phyloP scores from a whole-genome alignment of 2,888 invertebrate genomes.

The Sarcophaga carnaria region DNA sequence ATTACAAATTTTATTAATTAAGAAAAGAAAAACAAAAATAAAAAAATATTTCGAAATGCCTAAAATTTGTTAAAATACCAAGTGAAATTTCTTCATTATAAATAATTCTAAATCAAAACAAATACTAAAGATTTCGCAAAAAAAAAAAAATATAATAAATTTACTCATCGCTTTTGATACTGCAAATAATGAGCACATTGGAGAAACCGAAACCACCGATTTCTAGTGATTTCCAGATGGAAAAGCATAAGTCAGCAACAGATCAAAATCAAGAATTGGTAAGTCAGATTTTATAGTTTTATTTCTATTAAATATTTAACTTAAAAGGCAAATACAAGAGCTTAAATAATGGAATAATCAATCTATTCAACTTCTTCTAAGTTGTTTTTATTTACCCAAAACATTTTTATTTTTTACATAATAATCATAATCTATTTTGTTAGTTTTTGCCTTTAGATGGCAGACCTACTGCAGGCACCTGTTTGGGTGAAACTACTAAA shows the following conservation, averaged over 20 bases:
- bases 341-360: not conserved
- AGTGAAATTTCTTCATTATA: not conserved
- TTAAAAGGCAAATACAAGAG: not conserved
- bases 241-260: slow-evolving; percentile 41
- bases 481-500: too few species aligned
- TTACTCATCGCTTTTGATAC: not conserved
- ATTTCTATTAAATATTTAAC: not conserved
- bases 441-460: too few species aligned
- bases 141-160: not conserved
- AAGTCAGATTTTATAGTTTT: slow-evolving; percentile 2
- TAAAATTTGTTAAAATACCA: not conserved
- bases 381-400: too few species aligned
- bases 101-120: not conserved
- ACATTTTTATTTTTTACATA: too few species aligned
- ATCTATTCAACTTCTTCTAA: too few species aligned
- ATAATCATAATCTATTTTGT: too few species aligned
- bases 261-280: slow-evolving; percentile 50
- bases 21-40: not conserved
- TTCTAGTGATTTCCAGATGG: slow-evolving; percentile 44
- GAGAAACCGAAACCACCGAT: slow-evolving; percentile 40
- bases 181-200: slow-evolving; percentile 51
- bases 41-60: not conserved
- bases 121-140: not conserved
- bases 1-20: not conserved
- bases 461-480: too few species aligned